Base-by-base conservation (phyloP, 2,888 invertebrate genomes). In the Lasioglossum leucozonium region DNA sequence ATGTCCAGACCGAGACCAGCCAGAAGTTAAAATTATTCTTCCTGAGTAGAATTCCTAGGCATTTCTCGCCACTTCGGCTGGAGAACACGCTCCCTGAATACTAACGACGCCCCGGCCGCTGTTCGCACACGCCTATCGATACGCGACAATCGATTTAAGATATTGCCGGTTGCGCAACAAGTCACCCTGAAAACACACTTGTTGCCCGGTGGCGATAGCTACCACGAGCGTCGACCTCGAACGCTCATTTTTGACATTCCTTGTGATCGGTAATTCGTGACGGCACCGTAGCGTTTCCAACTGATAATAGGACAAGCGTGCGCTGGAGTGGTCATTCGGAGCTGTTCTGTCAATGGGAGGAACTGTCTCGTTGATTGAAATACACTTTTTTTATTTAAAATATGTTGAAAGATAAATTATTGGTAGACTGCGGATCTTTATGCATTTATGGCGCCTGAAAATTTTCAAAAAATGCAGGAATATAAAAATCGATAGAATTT, bases 131-230 rank as follows among this genome's bases (percentile, higher is more conserved):
- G 83, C 77, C 89, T 85, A 86, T 89, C 89, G 81, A 88, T 87
- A 79, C 76, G 40, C 77, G 76, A 75, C 79, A 82, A 86, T 92
- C 88, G 85, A 88, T 87, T 88, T 81, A 84, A 84, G 51, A 34
- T 85, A 84, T 85, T 82, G 82, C 40, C 37, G 69, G 77, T 92
- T 90, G 87, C 86, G 86, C 82, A 90, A 91, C 84, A 55, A 37
- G 72, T 88, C 83, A 91, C 88, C 91, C 85, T 85, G 84, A 79
- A 85, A 82, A 74, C 71, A 72, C 87, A 88, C 86, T 88, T 90
- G 90, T 67, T 34, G 47, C 34, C 16, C 16, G 34, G 1, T 22
- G 34, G 62, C n/a, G 30, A 37, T 13, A 34, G n/a, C 65, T 37
- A n/a, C 55, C 4, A 62, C 65, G 72, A 55, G 16, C 77, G 40